Conservation (phyloP, 2,113 vertebrate genomes). For the Atlantisia rogersi region DNA sequence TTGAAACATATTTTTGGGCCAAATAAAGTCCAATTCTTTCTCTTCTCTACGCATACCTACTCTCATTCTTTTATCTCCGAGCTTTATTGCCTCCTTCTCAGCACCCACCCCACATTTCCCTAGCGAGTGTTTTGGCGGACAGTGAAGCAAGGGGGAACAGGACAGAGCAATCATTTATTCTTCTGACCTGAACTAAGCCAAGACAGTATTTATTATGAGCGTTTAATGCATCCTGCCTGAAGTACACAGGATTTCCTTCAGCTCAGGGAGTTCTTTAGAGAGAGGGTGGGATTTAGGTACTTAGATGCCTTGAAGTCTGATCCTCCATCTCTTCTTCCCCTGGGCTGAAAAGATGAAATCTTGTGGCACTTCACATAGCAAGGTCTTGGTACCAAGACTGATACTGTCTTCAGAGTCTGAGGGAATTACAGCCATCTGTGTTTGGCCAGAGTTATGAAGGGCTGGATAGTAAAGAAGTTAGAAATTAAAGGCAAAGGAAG, state of each 20-base stretch:
- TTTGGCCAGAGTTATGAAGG: conserved; percentile 23
- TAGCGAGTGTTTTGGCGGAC: background rate
- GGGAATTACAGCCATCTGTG: conserved; percentile 42
- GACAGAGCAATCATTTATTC: background rate
- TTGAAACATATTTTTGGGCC: background rate
- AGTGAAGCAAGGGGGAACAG: background rate
- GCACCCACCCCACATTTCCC: background rate
- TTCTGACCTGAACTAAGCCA: background rate
- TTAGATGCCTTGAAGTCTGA: background rate
- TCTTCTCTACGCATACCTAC: background rate
- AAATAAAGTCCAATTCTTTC: background rate
- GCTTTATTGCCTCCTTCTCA: background rate
- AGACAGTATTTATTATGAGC: background rate
- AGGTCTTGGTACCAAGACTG: background rate
- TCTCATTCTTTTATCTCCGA: background rate
- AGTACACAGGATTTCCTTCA: background rate
- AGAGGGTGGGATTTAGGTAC: background rate
- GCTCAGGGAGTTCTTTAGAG: background rate
- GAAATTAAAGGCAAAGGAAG: conserved; percentile 28
- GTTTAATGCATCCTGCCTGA: background rate
- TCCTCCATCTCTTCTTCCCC: background rate
- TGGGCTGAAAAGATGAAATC: background rate
- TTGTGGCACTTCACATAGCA: background rate
- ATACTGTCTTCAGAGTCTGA: background rate
- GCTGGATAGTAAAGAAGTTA: background rate